phyloP scores from a whole-genome alignment of 2,888 invertebrate genomes.

The Apodemia mormo region DNA sequence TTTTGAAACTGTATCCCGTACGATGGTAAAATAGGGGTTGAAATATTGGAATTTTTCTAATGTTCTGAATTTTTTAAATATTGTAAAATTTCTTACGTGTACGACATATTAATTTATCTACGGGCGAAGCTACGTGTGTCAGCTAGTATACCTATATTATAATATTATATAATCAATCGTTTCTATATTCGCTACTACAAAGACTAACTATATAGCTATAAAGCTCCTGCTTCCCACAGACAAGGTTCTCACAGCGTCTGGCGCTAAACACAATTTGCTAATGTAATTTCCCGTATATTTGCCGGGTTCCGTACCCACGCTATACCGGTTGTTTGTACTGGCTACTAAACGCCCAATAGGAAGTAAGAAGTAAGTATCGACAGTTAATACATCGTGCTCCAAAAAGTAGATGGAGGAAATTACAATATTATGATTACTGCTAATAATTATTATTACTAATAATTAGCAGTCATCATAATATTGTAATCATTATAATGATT shows the following conservation, averaged over 20 bases:
- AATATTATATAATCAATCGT: conserved; percentile 1
- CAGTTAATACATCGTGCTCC: conserved; percentile 39
- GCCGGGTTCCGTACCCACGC: conserved; percentile 44
- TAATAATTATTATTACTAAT: too few relatives aligned
- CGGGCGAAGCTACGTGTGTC: too few relatives aligned
- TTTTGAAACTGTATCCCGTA: too few relatives aligned
- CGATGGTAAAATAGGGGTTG: too few relatives aligned
- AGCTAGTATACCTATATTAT: too few relatives aligned
- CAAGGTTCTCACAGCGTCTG: background rate
- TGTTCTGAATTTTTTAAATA: too few relatives aligned
- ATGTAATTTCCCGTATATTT: conserved; percentile 49
- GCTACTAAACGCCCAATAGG: conserved; percentile 48
- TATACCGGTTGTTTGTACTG: conserved; percentile 28
- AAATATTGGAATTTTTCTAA: too few relatives aligned
- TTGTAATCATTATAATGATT: too few relatives aligned
- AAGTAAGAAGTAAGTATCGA: conserved; percentile 38
- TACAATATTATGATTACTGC: too few relatives aligned
- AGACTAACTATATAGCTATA: background rate
- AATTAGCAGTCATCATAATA: too few relatives aligned
- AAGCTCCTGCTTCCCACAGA: conserved; percentile 5
- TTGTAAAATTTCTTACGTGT: too few relatives aligned
- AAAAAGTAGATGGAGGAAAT: background rate
- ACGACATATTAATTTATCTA: too few relatives aligned
- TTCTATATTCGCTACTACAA: background rate
- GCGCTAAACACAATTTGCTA: conserved; percentile 49